Evolutionary conservation across 2,888 invertebrate genomes (phyloP), one percentile per base, ranked within the genome.

Genomic region (Caenorhabditis sp.): DNA sequence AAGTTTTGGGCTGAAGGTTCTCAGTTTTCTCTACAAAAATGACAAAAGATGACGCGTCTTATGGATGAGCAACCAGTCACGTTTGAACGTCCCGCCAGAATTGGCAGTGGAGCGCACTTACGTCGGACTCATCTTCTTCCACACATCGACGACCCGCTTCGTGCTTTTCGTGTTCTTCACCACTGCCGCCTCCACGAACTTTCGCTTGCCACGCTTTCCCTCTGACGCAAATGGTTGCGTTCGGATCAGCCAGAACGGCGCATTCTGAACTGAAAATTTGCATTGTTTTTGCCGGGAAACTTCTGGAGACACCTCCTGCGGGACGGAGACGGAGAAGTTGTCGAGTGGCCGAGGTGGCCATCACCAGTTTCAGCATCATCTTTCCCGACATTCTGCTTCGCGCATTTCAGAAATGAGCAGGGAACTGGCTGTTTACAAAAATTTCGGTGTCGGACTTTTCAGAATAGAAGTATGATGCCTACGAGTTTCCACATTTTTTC

Each of bases 131-230:
- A 83, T 83, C 45, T 74, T 76, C 39, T 76, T 77, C 76, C 80
- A 83, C 27, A 85, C 75, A 50, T 85, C 86, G 6, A 84, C 83
- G 8, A 74, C 22, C 41, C 53, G 45, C 53, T 86, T 86, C 13
- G 68, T 73, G 24, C 82, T 78, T 46, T 83, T 85, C 27, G 79
- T 82, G 11, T 78, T 72, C 63, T 85, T 85, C 15, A 85, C 77
- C n/a, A 83, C 65, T 15, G 82, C 73, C n/a, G 82, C 73, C 27
- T 82, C 85, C 22, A 85, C 80, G 56, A 52, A 83, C 41, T 83
- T 84, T 8, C 74, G 43, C 50, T 63, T 80, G 5, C 68, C 75
- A 37, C 83, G 63, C 55, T 76, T 75, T n/a, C 79, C 72, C 45
- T 79, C 75, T 17, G 62, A 66, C 7, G 82, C 82, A 26, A 50